Base-by-base conservation (phyloP, 2,797 vertebrate species). In the Psittacula derbiana region DNA sequence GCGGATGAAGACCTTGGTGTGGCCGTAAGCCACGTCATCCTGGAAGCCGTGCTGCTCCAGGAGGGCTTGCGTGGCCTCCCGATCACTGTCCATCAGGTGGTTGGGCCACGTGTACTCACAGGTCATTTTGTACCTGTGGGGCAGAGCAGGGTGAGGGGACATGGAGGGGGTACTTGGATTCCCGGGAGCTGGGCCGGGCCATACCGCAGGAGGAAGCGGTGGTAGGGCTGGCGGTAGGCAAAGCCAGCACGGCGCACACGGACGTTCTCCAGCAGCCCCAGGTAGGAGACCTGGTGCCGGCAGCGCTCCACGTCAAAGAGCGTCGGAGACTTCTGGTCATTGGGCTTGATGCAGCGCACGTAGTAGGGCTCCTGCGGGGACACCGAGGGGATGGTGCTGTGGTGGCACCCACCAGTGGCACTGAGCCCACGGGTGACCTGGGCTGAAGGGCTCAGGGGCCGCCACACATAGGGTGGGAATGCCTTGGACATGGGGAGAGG, bases 41-140 rank as follows among this genome's bases (percentile, higher is more conserved):
- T 99, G 98, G 96, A 99, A 99, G 38, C 98, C 97, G 0, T 99
- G 98, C 95, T 99, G 99, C 41, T 96, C 98, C 71, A 99, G 96
- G 43, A 99, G 98, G 78, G 98, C 98, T 36, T 98, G 97, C 41
- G 99, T 98, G 0, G 99, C 99, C 18, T 98, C 99, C 30, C 91
- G 93, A 96, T 99, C 99, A 0, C 98, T 97, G 53, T 47, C 90
- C 99, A 99, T 98, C 93, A 99, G 97, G 97, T 99, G 99, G 95
- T 99, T 99, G 17, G 99, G 99, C 99, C 99, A 99, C 2, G 99
- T 99, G 98, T 99, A 99, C 96, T 99, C 99, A 3, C 99, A 99
- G 4, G 99, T 99, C 99, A 99, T 99, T 95, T 99, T 99, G 86
- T 99, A 99, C 92, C 99, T 99, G 71, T 27, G 40, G 55, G 64